Evolutionary conservation across 2,888 invertebrate species (phyloP).

Genomic region (Dorcus parallelipipedus): DNA sequence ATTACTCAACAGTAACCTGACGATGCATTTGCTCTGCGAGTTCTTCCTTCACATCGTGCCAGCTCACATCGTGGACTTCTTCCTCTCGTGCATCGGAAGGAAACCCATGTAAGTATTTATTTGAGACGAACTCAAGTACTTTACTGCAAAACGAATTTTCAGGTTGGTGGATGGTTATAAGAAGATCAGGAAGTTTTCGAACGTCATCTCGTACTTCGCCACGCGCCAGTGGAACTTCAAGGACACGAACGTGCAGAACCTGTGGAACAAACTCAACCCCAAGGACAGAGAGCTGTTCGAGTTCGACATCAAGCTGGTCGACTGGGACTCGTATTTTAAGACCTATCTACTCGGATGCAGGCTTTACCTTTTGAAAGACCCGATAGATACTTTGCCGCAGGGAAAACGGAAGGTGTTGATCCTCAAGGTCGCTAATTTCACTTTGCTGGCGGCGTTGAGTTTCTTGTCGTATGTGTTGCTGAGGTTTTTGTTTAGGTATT

Average conservation of each 20-base stretch:
- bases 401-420: slow-evolving; percentile 56
- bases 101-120: slow-evolving; percentile 57
- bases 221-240: slow-evolving; percentile 72
- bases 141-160: background rate
- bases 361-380: slow-evolving; percentile 76
- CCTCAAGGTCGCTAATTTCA: slow-evolving; percentile 38
- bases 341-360: slow-evolving; percentile 70
- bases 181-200: slow-evolving; percentile 70
- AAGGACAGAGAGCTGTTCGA: slow-evolving; percentile 54
- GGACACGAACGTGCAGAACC: slow-evolving; percentile 56
- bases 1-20: slow-evolving; percentile 57
- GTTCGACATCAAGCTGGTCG: slow-evolving; percentile 67
- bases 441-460: slow-evolving; percentile 6
- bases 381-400: slow-evolving; percentile 67
- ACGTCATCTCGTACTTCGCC: slow-evolving; percentile 75
- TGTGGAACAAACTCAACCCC: slow-evolving; percentile 57
- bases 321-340: slow-evolving; percentile 73
- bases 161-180: slow-evolving; percentile 74
- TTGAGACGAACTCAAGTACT: background rate
- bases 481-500: no score
- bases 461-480: background rate
- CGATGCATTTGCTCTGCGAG: slow-evolving; percentile 55
- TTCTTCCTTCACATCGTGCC: slow-evolving; percentile 62
- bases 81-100: slow-evolving; percentile 50
- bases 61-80: slow-evolving; percentile 41